Conservation (phyloP, 2,113 vertebrate genomes). For the Sardina pilchardus region DNA sequence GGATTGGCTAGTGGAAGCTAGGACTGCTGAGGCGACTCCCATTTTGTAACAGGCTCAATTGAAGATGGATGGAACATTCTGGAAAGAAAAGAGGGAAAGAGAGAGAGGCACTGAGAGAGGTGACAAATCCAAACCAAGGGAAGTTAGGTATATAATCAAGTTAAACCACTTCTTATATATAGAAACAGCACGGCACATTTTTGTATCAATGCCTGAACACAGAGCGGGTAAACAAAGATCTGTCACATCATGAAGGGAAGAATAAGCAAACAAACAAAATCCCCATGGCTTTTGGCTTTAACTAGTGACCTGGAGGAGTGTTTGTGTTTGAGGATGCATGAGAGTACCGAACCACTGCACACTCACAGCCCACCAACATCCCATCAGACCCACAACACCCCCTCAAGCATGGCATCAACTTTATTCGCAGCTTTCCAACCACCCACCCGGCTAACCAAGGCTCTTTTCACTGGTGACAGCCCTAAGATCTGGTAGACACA, state of each 20-base stretch:
- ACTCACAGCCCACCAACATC: too few relatives aligned
- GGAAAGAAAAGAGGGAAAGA: slow-evolving; percentile 23
- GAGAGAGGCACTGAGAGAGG: not conserved
- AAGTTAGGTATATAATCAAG: not conserved
- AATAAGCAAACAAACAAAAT: not conserved
- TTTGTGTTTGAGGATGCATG: not conserved
- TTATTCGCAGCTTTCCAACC: too few relatives aligned
- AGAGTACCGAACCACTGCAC: not conserved
- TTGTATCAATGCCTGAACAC: not conserved
- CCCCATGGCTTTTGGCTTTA: too few relatives aligned
- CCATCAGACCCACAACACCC: not conserved
- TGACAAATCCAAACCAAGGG: not conserved
- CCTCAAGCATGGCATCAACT: too few relatives aligned
- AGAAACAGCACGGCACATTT: not conserved
- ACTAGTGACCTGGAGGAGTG: not conserved
- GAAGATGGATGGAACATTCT: slow-evolving; percentile 71
- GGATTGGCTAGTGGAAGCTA: slow-evolving; percentile 59
- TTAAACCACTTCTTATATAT: not conserved
- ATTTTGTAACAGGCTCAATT: slow-evolving; percentile 67
- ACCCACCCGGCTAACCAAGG: too few relatives aligned
- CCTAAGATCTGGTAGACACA: too few relatives aligned
- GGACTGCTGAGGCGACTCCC: slow-evolving; percentile 58
- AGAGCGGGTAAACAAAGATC: not conserved
- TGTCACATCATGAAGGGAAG: not conserved
- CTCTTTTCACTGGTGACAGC: too few relatives aligned